Evolutionary conservation across 2,797 vertebrate species (phyloP).

Genomic region (Nyctalus aviator): DNA sequence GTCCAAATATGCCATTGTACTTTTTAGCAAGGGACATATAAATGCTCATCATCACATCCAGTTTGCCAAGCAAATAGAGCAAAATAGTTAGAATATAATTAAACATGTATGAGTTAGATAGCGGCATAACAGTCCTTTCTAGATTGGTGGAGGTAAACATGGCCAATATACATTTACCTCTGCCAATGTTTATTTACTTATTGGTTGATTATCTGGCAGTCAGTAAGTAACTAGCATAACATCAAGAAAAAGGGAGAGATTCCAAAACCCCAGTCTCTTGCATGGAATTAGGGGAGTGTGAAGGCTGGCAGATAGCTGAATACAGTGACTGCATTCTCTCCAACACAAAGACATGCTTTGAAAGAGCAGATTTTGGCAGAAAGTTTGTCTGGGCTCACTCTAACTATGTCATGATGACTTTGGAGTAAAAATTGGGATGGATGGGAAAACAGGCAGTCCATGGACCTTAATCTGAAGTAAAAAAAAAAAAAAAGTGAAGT

Average conservation of each 20-base stretch:
- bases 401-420: background rate
- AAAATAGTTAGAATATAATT: conserved; percentile 22
- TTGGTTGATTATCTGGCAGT: conserved; percentile 14
- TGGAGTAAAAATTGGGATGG: background rate
- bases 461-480: background rate
- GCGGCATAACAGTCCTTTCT: background rate
- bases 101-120: background rate
- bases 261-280: background rate
- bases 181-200: conserved; percentile 55
- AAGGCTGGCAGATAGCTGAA: background rate
- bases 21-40: conserved; percentile 27
- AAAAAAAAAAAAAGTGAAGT: background rate
- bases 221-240: conserved; percentile 9
- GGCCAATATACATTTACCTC: background rate
- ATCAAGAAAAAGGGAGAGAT: conserved; percentile 51
- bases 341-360: background rate
- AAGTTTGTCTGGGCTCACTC: background rate
- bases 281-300: background rate
- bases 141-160: background rate
- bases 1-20: background rate
- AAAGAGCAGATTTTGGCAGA: background rate
- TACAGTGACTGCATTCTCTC: background rate
- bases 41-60: conserved; percentile 19
- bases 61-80: conserved; percentile 50
- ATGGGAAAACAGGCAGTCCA: background rate